Evolutionary conservation across 2,797 vertebrate genomes (phyloP).

Genomic region (Pseudotriccus pelzelni): DNA sequence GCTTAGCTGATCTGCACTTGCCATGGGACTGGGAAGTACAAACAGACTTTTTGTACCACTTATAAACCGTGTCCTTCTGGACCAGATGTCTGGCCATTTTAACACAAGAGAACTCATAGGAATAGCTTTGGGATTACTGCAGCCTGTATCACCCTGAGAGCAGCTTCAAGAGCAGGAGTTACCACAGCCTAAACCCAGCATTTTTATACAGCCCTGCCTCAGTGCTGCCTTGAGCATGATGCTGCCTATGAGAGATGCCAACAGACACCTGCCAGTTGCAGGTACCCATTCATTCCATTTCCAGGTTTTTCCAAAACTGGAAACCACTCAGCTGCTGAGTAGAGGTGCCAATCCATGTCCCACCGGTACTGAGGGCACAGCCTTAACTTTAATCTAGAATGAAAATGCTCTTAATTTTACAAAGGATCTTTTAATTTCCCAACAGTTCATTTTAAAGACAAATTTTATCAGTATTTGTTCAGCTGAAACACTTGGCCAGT

Average conservation of each 20-base stretch:
- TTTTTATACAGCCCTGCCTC: not conserved
- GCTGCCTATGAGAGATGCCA: not conserved
- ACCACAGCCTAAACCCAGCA: not conserved
- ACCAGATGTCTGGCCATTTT: not conserved
- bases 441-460: not conserved
- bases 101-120: not conserved
- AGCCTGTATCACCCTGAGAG: not conserved
- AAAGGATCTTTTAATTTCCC: not conserved
- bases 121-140: not conserved
- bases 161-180: not conserved
- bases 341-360: not conserved
- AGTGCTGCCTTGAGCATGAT: not conserved
- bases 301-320: not conserved
- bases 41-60: not conserved
- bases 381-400: not conserved
- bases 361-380: not conserved
- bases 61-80: not conserved
- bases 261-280: not conserved
- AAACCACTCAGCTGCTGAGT: not conserved
- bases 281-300: not conserved
- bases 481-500: not conserved
- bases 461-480: not conserved
- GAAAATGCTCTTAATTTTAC: not conserved
- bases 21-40: not conserved
- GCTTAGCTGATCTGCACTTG: not conserved